These are phyloP conservation scores for Drosophila neotestacea DNA, from an alignment of 2,888 invertebrate genomes.

Conservation along the genomic window DNA sequence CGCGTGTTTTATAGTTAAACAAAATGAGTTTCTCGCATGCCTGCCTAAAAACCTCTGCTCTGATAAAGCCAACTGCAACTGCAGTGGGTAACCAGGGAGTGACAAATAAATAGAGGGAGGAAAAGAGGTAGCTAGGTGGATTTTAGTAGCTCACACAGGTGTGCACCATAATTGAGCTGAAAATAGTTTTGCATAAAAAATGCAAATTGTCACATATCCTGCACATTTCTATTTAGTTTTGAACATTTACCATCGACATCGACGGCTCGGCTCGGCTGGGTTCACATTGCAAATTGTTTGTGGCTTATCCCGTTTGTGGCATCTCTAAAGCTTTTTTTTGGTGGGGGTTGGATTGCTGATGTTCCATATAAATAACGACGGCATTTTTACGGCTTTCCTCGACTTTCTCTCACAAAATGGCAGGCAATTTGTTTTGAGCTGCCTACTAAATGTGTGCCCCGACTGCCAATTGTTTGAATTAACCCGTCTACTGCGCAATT, in stretches of 20 bases:
- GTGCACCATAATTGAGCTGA: constrained; percentile 67
- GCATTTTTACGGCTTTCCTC: constrained; percentile 26
- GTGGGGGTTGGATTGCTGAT: constrained; percentile 4
- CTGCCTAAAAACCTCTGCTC: constrained; percentile 37
- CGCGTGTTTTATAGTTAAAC: constrained; percentile 67
- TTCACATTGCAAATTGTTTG: constrained; percentile 64
- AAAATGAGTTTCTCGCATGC: constrained; percentile 80
- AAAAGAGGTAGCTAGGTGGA: neutral
- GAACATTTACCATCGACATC: constrained; percentile 44
- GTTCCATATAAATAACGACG: constrained; percentile 44
- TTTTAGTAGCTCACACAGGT: constrained; percentile 21
- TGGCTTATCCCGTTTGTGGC: constrained; percentile 59
- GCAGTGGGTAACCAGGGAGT: constrained; percentile 36
- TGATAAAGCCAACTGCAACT: constrained; percentile 55
- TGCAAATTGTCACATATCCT: constrained; percentile 81
- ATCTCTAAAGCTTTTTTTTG: constrained; percentile 23
- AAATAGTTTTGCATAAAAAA: constrained; percentile 80
- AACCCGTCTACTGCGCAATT: constrained; percentile 53
- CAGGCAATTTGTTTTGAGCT: constrained; percentile 64
- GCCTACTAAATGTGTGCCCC: constrained; percentile 43
- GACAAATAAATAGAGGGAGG: neutral
- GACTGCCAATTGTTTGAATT: constrained; percentile 58
- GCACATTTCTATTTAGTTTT: constrained; percentile 74
- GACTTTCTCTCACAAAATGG: constrained; percentile 39
- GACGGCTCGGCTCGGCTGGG: constrained; percentile 21